These are phyloP conservation scores for Sacculina carcini DNA, from an alignment of 2,888 invertebrate species.

Conservation along the genomic window DNA sequence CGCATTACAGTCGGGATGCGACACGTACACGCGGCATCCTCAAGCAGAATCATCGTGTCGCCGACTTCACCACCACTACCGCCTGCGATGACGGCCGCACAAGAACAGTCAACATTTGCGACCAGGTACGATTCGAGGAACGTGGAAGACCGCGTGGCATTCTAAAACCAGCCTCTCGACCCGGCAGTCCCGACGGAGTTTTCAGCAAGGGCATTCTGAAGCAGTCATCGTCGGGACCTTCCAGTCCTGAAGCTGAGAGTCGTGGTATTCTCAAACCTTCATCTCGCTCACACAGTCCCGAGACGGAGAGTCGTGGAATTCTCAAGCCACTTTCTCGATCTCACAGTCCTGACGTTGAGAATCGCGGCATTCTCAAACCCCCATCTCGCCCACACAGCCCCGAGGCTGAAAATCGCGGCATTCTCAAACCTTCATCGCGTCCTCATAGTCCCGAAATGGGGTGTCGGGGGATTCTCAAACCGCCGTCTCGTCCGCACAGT, in stretches of 20 bases:
- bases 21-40: neutral
- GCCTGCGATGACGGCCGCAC: too few relatives aligned
- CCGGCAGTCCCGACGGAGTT: slow-evolving; percentile 17
- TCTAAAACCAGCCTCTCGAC: neutral
- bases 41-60: too few relatives aligned
- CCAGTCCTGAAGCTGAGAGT: neutral
- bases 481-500: neutral
- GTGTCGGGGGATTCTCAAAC: neutral
- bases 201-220: slow-evolving; percentile 30
- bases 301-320: neutral
- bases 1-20: neutral
- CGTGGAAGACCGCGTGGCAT: too few relatives aligned
- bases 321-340: neutral
- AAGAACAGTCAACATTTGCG: too few relatives aligned
- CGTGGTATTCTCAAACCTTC: neutral
- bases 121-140: too few relatives aligned
- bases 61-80: too few relatives aligned
- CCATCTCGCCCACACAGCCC: neutral
- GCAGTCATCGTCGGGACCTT: slow-evolving; percentile 16
- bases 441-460: neutral
- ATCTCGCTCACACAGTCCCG: neutral
- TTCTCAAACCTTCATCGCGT: neutral
- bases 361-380: neutral
- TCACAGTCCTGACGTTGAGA: neutral
- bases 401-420: neutral